A percentile compares a stretch with the other conserved stretches of the same genome.
phyloP scores from a whole-genome alignment of 2,797 vertebrate species.

The Columba guinea region DNA sequence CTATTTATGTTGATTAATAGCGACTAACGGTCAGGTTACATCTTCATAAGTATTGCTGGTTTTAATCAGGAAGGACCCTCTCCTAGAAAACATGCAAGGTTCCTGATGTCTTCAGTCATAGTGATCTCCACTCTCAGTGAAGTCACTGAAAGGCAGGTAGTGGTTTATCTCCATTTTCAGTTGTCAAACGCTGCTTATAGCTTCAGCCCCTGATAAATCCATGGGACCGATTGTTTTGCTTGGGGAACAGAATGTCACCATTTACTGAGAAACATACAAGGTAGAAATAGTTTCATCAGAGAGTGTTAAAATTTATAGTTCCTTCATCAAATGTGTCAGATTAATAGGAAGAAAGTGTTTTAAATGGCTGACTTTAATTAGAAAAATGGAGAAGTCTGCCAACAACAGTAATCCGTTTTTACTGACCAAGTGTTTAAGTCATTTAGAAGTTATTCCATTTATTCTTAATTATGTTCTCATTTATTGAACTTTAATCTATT shows the following conservation, averaged over 20 bases:
- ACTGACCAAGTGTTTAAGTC: background rate
- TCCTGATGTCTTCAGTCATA: background rate
- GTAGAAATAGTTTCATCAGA: conserved; percentile 53
- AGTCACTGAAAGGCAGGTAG: background rate
- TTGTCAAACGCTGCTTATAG: background rate
- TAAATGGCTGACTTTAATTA: conserved; percentile 62
- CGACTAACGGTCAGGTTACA: background rate
- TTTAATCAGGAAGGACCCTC: background rate
- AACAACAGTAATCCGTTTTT: conserved; percentile 46
- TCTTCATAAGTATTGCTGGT: background rate
- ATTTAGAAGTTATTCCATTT: conserved; percentile 45
- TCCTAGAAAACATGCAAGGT: background rate
- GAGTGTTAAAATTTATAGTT: conserved; percentile 38
- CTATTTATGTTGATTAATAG: background rate
- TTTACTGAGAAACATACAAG: conserved; percentile 26
- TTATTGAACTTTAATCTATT: conserved; percentile 5
- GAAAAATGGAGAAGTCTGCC: conserved; percentile 30
- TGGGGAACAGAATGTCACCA: background rate
- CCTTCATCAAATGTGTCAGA: conserved; percentile 39
- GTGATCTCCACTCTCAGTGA: background rate
- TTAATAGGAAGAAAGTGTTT: conserved; percentile 52
- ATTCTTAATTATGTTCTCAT: conserved; percentile 30
- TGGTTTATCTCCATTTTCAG: background rate
- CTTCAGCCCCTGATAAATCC: background rate
- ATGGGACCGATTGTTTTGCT: background rate